These are phyloP conservation scores for Callionymus lyra DNA, from an alignment of 2,113 vertebrate genomes.

Conservation along the genomic window DNA sequence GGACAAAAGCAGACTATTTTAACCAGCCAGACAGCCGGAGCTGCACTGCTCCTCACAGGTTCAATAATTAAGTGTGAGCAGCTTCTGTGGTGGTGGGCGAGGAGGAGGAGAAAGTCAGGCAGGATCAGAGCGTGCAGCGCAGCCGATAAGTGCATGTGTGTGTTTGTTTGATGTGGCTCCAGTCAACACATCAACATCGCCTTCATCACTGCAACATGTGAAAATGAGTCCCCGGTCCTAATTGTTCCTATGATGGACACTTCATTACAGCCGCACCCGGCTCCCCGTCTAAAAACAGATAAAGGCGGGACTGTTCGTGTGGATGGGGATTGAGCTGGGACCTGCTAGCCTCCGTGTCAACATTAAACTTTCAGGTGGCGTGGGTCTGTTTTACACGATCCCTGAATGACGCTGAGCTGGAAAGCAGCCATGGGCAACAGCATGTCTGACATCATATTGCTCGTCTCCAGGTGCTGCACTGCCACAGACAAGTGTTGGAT, in stretches of 20 bases:
- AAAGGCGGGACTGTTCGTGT: conserved; percentile 40
- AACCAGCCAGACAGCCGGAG: conserved; percentile 39
- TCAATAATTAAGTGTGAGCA: conserved; percentile 61
- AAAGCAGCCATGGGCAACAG: conserved; percentile 69
- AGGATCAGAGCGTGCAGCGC: conserved; percentile 25
- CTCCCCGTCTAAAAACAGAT: background rate
- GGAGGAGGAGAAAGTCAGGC: conserved; percentile 50
- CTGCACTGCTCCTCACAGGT: conserved; percentile 37
- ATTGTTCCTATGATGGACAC: conserved; percentile 14
- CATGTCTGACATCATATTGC: conserved; percentile 57
- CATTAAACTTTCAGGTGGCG: conserved; percentile 71
- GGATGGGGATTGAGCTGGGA: conserved; percentile 17
- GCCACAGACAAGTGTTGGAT: conserved; percentile 58
- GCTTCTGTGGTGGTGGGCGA: conserved; percentile 34
- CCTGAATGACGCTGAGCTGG: conserved; percentile 52
- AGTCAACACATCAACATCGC: conserved; percentile 2
- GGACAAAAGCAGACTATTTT: conserved; percentile 22
- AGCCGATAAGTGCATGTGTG: conserved; percentile 1
- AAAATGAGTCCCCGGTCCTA: conserved; percentile 30
- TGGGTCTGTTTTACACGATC: conserved; percentile 55
- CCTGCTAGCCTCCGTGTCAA: conserved; percentile 34
- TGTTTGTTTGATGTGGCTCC: conserved; percentile 2
- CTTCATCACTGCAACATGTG: conserved; percentile 20
- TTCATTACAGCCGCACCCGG: background rate
- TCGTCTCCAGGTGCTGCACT: conserved; percentile 53